These are phyloP conservation scores for Zootoca vivipara DNA, from an alignment of 2,113 vertebrate species.

Conservation along the genomic window DNA sequence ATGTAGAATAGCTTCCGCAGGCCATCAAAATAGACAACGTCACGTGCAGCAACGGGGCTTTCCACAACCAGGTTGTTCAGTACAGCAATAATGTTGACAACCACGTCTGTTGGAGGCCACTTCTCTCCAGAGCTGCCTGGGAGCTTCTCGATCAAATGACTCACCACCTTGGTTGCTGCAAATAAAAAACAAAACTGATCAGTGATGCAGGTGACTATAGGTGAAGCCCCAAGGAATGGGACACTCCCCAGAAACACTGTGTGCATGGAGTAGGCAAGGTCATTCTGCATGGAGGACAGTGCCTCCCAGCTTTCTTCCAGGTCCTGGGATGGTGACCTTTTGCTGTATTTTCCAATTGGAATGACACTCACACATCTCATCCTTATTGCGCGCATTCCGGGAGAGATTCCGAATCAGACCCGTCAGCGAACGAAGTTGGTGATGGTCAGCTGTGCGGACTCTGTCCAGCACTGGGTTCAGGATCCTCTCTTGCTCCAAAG, in stretches of 20 bases:
- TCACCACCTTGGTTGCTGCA: constrained; percentile 90
- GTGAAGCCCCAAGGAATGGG: neutral
- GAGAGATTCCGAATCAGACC: constrained; percentile 93
- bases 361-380: constrained; percentile 86
- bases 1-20: constrained; percentile 91
- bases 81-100: constrained; percentile 90
- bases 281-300: neutral
- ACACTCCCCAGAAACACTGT: neutral
- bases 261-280: too few species aligned
- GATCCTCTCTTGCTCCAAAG: constrained; percentile 91
- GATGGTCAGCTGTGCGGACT: constrained; percentile 82
- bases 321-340: neutral
- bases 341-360: neutral
- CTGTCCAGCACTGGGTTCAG: constrained; percentile 89
- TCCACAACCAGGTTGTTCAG: constrained; percentile 92
- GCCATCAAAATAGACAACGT: constrained; percentile 91
- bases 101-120: constrained; percentile 79
- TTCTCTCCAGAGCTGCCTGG: constrained; percentile 82
- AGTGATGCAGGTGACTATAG: neutral
- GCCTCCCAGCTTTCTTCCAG: neutral
- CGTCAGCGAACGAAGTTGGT: constrained; percentile 87
- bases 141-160: constrained; percentile 87
- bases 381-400: constrained; percentile 86
- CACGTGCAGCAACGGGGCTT: constrained; percentile 87
- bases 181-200: neutral